Evolutionary conservation across 2,888 invertebrate genomes (phyloP), one percentile per base, ranked within the genome.

Genomic region (Schizaphis graminum): DNA sequence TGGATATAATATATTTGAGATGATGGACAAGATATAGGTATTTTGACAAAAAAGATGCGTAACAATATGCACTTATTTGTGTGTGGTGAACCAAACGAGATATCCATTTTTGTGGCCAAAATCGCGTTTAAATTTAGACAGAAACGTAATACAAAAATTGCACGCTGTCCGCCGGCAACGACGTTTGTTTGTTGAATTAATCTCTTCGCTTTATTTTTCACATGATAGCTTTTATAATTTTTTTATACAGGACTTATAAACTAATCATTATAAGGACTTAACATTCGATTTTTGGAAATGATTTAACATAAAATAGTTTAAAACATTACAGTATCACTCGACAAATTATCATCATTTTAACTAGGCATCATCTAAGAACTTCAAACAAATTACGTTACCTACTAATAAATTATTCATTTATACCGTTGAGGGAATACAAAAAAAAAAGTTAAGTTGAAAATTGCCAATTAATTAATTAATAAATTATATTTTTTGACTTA

Each of bases 61-160:
- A 77, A 77, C 35, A 77, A 77, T 35, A 41, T 35, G 21, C 35
- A 77, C 35, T 77, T 35, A 61, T 53, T 4, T 53, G 53, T 53
- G 4, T 53, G 53, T 53, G 53, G 26, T 86, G 56, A 47, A 61
- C 86, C 91, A 57, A 61, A 92, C 24, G 28, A 61, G 77, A 77
- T 16, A 77, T 47, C 57, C 35, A 47, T 92, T 92, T 87, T 47
- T 57, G 92, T 92, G 92, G 92, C 92, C 92, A 92, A 61, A 87
- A 92, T 57, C 47, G 86, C 0, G 92, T 86, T 92, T 92, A 92
- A 87, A 86, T 92, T 87, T 92, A 92, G 86, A 86, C 16, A 61
- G 86, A 92, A 92, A 92, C 86, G 26, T 35, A 92, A 87, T 47
- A 57, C 91, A 86, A 86, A 91, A 92, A 92, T 61, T 26, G 47